Evolutionary conservation across 2,797 vertebrate genomes (phyloP).

Genomic region (Mormyrus proboscirostris): DNA sequence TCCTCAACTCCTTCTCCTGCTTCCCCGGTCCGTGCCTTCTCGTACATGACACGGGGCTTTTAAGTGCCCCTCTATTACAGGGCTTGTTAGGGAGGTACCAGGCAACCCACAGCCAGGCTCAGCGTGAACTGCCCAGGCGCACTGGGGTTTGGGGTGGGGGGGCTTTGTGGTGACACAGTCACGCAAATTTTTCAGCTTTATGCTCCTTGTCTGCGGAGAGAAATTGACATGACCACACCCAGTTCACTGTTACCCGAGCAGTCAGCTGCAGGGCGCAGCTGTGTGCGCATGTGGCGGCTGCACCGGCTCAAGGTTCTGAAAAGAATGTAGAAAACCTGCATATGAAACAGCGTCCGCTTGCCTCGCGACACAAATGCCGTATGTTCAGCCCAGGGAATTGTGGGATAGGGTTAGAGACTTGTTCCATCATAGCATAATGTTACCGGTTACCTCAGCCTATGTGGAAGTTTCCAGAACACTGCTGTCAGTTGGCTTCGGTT

Average conservation of each 20-base stretch:
- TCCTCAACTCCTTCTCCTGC: too few species aligned
- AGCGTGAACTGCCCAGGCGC: slow-evolving; percentile 44
- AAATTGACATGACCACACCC: not conserved
- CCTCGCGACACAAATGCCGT: not conserved
- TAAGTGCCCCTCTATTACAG: slow-evolving; percentile 11
- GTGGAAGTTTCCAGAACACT: not conserved
- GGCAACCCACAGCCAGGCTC: slow-evolving; percentile 36
- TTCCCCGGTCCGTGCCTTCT: too few species aligned
- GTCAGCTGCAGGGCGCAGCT: not conserved
- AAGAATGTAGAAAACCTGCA: not conserved
- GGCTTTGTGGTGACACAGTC: slow-evolving; percentile 36
- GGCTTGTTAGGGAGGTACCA: slow-evolving; percentile 30
- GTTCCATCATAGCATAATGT: not conserved
- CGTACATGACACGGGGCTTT: too few species aligned
- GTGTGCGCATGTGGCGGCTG: not conserved
- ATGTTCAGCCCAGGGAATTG: not conserved
- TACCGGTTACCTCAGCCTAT: not conserved
- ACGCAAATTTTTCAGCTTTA: slow-evolving; percentile 48
- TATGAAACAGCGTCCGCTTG: not conserved
- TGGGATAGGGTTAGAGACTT: not conserved
- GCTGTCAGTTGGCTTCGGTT: not conserved
- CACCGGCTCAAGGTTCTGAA: not conserved
- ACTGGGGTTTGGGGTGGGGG: slow-evolving; percentile 32
- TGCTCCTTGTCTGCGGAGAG: slow-evolving; percentile 36
- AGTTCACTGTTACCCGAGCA: not conserved